These are phyloP conservation scores for Cebidichthys violaceus DNA, from an alignment of 2,113 vertebrate genomes.

Conservation along the genomic window DNA sequence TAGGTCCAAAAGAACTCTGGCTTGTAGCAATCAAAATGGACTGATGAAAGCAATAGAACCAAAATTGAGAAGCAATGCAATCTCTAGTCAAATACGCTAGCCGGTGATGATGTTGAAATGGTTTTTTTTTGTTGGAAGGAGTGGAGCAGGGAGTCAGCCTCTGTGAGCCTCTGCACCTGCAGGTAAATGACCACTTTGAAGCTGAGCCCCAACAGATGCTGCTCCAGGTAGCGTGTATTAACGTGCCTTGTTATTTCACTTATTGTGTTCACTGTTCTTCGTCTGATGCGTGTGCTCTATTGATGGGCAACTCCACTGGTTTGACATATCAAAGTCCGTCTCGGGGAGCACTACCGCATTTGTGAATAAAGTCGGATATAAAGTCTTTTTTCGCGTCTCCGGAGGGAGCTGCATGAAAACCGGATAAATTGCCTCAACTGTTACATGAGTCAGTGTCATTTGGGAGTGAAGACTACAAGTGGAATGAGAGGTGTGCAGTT, in stretches of 20 bases:
- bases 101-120: constrained; percentile 41
- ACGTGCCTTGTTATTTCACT: background rate
- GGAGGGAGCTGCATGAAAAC: background rate
- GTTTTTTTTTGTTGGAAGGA: constrained; percentile 31
- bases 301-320: background rate
- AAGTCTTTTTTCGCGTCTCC: background rate
- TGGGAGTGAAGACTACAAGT: background rate
- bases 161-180: constrained; percentile 26
- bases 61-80: constrained; percentile 42
- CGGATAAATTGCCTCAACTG: background rate
- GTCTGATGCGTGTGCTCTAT: background rate
- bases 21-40: constrained; percentile 58
- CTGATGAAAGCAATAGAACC: constrained; percentile 41
- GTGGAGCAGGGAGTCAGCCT: constrained; percentile 5
- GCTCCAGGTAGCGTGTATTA: background rate
- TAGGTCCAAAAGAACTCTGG: constrained; percentile 42
- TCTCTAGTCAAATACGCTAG: constrained; percentile 39
- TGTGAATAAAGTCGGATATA: background rate
- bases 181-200: constrained; percentile 31
- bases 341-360: too few relatives aligned
- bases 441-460: background rate
- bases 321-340: constrained; percentile 4
- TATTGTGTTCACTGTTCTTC: background rate
- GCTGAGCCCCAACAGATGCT: background rate
- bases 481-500: background rate